phyloP scores from a whole-genome alignment of 64 coral and sea anemone species.

The Orbicella faveolata region DNA sequence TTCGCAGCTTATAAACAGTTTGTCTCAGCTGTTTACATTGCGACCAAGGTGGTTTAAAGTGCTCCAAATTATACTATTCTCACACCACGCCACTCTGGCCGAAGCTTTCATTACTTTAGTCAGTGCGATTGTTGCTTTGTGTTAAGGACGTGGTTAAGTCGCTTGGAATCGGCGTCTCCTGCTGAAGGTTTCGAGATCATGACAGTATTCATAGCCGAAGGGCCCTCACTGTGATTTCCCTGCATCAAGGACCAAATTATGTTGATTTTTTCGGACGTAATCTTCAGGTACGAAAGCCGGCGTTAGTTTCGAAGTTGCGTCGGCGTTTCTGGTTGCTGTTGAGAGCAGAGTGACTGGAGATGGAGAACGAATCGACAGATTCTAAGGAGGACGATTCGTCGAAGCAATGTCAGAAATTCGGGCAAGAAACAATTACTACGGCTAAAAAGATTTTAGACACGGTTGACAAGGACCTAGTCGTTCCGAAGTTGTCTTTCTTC shows the following conservation, averaged over 20 bases:
- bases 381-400: constrained; percentile 14
- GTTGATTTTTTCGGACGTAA: background rate
- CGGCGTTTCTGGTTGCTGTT: background rate
- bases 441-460: constrained; percentile 32
- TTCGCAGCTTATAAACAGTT: constrained; percentile 35
- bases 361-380: constrained; percentile 28
- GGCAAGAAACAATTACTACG: constrained; percentile 6
- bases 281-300: background rate
- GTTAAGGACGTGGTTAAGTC: background rate
- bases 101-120: background rate
- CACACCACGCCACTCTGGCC: background rate
- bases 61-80: constrained; percentile 40
- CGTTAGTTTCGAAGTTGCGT: background rate
- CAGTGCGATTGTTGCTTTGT: background rate
- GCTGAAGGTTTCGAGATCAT: background rate
- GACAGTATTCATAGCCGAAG: background rate
- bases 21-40: constrained; percentile 28
- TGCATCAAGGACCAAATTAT: background rate
- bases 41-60: constrained; percentile 28
- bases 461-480: constrained; percentile 64
- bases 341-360: background rate
- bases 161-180: background rate
- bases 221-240: background rate
- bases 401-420: constrained; percentile 33
- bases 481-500: constrained; percentile 90